These are phyloP conservation scores for Drosophila lacicola DNA, from an alignment of 2,888 invertebrate genomes.

Conservation along the genomic window DNA sequence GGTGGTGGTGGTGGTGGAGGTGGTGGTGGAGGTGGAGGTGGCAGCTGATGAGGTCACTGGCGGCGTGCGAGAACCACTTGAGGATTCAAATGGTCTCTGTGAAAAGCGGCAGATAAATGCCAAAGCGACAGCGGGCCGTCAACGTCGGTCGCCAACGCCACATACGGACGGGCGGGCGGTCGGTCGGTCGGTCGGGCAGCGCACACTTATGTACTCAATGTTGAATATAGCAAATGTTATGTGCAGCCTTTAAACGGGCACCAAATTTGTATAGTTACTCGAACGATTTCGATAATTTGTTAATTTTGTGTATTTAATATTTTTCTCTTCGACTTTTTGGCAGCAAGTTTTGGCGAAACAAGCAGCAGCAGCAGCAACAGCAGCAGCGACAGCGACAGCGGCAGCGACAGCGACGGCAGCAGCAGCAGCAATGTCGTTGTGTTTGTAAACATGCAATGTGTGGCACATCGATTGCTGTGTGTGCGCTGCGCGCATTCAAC, in stretches of 20 bases:
- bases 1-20: too few relatives aligned
- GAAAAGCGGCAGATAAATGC: conserved; percentile 26
- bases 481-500: conserved; percentile 49
- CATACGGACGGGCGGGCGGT: conserved; percentile 56
- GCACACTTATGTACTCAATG: not conserved
- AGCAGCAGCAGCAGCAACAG: conserved; percentile 19
- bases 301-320: conserved; percentile 6
- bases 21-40: too few relatives aligned
- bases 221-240: conserved; percentile 1
- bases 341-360: conserved; percentile 56
- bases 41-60: conserved; percentile 63
- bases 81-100: conserved; percentile 43
- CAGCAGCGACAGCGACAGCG: conserved; percentile 25
- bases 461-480: conserved; percentile 54
- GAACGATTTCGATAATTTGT: conserved; percentile 7
- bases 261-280: conserved; percentile 17
- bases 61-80: conserved; percentile 57
- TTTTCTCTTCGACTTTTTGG: conserved; percentile 28
- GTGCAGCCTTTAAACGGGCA: not conserved
- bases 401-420: conserved; percentile 1
- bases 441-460: conserved; percentile 66
- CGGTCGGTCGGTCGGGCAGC: not conserved
- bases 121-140: conserved; percentile 44
- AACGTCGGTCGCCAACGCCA: conserved; percentile 58
- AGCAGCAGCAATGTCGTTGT: conserved; percentile 43